Percentiles rank a stretch among this genome's conserved stretches.
Evolutionary conservation across 2,888 invertebrate genomes (phyloP).

Genomic region (Andrena marginata): DNA sequence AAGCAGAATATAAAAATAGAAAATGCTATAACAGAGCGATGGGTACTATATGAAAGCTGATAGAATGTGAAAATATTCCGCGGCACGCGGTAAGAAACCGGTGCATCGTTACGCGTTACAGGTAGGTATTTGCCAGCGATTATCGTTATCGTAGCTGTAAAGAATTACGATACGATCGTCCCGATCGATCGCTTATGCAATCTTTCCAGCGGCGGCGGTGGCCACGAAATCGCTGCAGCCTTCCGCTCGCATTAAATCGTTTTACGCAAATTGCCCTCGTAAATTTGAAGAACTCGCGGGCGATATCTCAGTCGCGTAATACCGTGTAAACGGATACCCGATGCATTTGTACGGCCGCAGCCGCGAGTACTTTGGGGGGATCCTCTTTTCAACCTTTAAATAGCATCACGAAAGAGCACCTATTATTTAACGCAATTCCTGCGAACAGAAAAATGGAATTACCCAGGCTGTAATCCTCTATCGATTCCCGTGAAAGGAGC

Average conservation of each 20-base stretch:
- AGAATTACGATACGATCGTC: constrained; percentile 57
- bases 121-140: constrained; percentile 51
- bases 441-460: no score
- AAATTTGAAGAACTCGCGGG: constrained; percentile 43
- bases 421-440: no score
- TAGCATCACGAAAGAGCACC: no score
- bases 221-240: constrained; percentile 37
- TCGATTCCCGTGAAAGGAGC: background rate
- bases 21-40: background rate
- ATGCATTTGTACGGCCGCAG: background rate
- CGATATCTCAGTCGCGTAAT: constrained; percentile 44
- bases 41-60: background rate
- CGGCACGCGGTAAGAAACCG: constrained; percentile 18
- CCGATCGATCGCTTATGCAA: constrained; percentile 53
- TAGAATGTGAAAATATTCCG: constrained; percentile 37
- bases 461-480: background rate
- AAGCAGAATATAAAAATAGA: background rate
- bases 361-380: background rate
- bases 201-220: constrained; percentile 21
- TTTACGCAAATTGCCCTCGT: constrained; percentile 56
- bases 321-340: constrained; percentile 39
- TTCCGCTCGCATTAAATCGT: constrained; percentile 53
- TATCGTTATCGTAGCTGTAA: constrained; percentile 63
- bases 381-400: constrained; percentile 5
- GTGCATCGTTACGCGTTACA: constrained; percentile 26